Percentiles rank a stretch among this genome's conserved stretches.
Conservation (phyloP, 2,113 vertebrate genomes). For the Chionis minor region DNA sequence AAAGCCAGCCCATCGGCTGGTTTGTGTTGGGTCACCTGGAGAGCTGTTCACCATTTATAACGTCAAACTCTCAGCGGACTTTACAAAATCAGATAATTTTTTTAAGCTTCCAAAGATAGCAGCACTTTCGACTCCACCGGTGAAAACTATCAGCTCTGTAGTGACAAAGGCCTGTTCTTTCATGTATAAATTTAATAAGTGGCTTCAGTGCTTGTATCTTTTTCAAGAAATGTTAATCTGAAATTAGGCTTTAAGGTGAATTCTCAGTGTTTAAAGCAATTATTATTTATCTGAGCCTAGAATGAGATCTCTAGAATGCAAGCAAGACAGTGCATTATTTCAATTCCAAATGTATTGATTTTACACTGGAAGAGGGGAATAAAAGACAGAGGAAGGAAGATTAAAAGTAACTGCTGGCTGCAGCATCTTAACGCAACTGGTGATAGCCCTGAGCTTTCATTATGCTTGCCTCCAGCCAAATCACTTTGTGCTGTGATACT, state of each 20-base stretch:
- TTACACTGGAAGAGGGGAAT: not conserved
- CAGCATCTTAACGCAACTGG: conserved; percentile 19
- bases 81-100: not conserved
- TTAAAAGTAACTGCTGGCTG: conserved; percentile 51
- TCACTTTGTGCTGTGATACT: conserved; percentile 60
- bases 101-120: not conserved
- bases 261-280: conserved; percentile 8
- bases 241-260: conserved; percentile 10
- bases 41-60: not conserved
- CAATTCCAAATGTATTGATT: conserved; percentile 52
- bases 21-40: not conserved
- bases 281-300: conserved; percentile 10
- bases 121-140: not conserved
- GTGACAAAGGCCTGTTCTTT: not conserved
- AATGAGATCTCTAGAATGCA: conserved; percentile 1
- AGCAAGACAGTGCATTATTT: conserved; percentile 14
- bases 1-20: not conserved
- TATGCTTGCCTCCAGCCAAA: conserved; percentile 62
- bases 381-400: conserved; percentile 40
- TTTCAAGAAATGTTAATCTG: not conserved
- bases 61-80: not conserved
- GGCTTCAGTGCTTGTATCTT: not conserved
- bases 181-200: not conserved
- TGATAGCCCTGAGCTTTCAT: conserved; percentile 56
- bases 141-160: not conserved